These are phyloP conservation scores for Neria commutata DNA, from an alignment of 2,888 invertebrate genomes.

Conservation along the genomic window DNA sequence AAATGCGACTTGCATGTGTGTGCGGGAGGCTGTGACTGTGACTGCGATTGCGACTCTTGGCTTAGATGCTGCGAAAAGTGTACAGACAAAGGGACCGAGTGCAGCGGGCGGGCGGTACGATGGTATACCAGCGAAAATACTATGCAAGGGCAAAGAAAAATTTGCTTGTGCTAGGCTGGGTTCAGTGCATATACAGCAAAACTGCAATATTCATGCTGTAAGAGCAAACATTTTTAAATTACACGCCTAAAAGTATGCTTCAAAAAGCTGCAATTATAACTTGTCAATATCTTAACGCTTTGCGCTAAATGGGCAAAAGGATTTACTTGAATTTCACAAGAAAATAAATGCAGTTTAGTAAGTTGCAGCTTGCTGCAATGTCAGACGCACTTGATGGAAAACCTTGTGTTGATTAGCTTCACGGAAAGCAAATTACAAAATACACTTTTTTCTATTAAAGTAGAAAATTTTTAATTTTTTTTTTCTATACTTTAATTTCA, in stretches of 20 bases:
- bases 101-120: not conserved
- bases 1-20: constrained; percentile 14
- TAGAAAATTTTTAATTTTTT: constrained; percentile 14
- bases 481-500: constrained; percentile 10
- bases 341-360: no score
- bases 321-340: not conserved
- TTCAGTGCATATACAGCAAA: constrained; percentile 26
- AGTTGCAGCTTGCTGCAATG: no score
- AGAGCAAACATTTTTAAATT: constrained; percentile 27
- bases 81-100: constrained; percentile 1
- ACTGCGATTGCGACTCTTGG: not conserved
- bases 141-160: constrained; percentile 4
- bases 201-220: constrained; percentile 9
- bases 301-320: no score
- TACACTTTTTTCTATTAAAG: no score
- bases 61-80: constrained; percentile 20
- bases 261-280: constrained; percentile 10
- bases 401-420: not conserved
- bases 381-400: not conserved
- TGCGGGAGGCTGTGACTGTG: constrained; percentile 1
- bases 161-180: constrained; percentile 28
- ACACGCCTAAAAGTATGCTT: constrained; percentile 16
- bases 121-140: not conserved
- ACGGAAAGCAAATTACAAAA: no score
- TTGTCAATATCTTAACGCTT: no score